phyloP scores from a whole-genome alignment of 2,888 invertebrate genomes.

The Lithodes maja region DNA sequence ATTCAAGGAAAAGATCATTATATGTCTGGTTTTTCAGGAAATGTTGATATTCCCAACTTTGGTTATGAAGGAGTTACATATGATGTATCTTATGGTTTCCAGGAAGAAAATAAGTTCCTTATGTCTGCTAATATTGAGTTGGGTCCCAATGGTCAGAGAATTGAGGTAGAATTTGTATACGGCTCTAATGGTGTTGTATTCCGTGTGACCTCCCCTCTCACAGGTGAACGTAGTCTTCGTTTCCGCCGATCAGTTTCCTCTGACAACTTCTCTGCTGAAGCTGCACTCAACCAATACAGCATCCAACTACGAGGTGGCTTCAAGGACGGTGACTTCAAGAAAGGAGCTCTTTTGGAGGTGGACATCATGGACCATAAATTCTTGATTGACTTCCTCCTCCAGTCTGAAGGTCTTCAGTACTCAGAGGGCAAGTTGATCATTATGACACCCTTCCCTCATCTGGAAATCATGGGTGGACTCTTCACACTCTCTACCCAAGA shows the following conservation, averaged over 20 bases:
- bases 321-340: conserved; percentile 42
- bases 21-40: conserved; percentile 55
- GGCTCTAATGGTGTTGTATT: conserved; percentile 64
- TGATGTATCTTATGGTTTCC: conserved; percentile 56
- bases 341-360: conserved; percentile 58
- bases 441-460: conserved; percentile 48
- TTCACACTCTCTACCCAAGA: conserved; percentile 50
- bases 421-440: conserved; percentile 67
- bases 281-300: conserved; percentile 62
- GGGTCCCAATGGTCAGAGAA: conserved; percentile 19
- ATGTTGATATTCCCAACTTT: conserved; percentile 55
- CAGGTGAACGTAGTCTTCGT: conserved; percentile 54
- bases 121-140: conserved; percentile 53
- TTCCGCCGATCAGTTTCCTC: conserved; percentile 55
- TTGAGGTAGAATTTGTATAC: conserved; percentile 61
- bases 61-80: conserved; percentile 57
- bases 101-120: conserved; percentile 45
- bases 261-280: conserved; percentile 58
- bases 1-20: conserved; percentile 60
- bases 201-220: conserved; percentile 45
- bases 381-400: conserved; percentile 47
- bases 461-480: conserved; percentile 55
- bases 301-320: conserved; percentile 64
- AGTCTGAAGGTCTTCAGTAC: conserved; percentile 50
- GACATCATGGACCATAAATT: conserved; percentile 57